These are phyloP conservation scores for Leptinotarsa haldemani DNA, from an alignment of 2,888 invertebrate species.

Conservation along the genomic window DNA sequence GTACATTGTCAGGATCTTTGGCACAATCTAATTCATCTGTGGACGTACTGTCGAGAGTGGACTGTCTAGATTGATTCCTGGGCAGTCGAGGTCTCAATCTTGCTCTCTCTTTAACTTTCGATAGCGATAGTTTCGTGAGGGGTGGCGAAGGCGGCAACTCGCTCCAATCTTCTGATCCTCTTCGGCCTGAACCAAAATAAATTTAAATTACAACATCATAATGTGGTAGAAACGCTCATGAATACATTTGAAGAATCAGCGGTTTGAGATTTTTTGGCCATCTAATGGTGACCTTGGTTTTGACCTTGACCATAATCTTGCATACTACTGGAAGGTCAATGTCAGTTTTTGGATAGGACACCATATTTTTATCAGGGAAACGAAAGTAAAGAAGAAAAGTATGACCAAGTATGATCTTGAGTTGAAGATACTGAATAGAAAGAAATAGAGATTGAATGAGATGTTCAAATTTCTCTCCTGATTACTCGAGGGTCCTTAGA, in stretches of 20 bases:
- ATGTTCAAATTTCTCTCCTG: too few species aligned
- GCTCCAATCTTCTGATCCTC: slow-evolving; percentile 85
- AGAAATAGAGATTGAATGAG: too few species aligned
- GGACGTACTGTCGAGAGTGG: slow-evolving; percentile 74
- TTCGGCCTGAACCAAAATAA: slow-evolving; percentile 65
- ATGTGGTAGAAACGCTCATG: background rate
- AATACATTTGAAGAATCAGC: too few species aligned
- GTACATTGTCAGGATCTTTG: slow-evolving; percentile 56
- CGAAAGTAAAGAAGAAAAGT: too few species aligned
- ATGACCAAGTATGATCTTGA: too few species aligned
- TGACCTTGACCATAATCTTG: too few species aligned
- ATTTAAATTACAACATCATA: background rate
- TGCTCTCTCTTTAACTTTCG: slow-evolving; percentile 73
- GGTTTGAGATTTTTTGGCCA: too few species aligned
- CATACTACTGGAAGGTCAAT: too few species aligned
- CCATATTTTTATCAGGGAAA: too few species aligned
- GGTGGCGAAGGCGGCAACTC: slow-evolving; percentile 79
- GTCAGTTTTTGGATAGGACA: too few species aligned
- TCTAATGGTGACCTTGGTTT: too few species aligned
- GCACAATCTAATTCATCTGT: slow-evolving; percentile 70
- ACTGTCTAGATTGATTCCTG: slow-evolving; percentile 68
- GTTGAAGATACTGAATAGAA: background rate
- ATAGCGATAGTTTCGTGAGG: slow-evolving; percentile 70
- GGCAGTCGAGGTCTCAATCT: slow-evolving; percentile 60
- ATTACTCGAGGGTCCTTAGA: too few species aligned